Percentiles rank a stretch among this genome's conserved stretches.
phyloP scores from a whole-genome alignment of 2,797 vertebrate species.

The Phataginus tetradactyla region DNA sequence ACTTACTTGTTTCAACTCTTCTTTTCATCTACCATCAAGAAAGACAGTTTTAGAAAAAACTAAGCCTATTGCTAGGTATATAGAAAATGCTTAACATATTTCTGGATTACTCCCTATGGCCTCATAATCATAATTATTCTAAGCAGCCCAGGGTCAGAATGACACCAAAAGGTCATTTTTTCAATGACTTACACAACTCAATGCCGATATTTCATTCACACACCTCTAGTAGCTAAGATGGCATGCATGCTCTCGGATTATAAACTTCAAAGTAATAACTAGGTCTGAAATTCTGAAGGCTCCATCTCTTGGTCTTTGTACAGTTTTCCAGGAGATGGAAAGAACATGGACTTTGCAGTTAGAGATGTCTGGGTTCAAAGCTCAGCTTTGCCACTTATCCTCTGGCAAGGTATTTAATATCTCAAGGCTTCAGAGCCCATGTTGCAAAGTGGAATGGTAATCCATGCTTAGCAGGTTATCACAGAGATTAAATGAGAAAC shows the following conservation, averaged over 20 bases:
- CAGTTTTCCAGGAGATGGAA: background rate
- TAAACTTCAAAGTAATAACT: background rate
- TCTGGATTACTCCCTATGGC: background rate
- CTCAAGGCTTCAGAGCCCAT: background rate
- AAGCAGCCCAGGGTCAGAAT: background rate
- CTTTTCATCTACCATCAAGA: background rate
- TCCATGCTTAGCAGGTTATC: background rate
- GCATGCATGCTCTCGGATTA: background rate
- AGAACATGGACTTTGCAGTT: background rate
- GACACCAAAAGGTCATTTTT: background rate
- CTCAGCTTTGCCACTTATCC: background rate
- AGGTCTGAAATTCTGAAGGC: background rate
- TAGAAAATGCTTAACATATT: background rate
- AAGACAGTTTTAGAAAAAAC: background rate
- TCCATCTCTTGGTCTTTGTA: background rate
- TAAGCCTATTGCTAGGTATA: background rate
- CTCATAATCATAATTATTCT: background rate
- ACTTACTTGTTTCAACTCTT: background rate
- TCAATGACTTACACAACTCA: background rate
- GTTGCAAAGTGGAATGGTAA: background rate
- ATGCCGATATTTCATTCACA: background rate
- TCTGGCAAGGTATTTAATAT: background rate
- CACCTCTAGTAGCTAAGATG: background rate
- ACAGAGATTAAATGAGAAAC: constrained; percentile 6
- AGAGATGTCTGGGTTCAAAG: background rate